Conservation (phyloP, 2,888 invertebrate genomes). For the Andricus curvator region DNA sequence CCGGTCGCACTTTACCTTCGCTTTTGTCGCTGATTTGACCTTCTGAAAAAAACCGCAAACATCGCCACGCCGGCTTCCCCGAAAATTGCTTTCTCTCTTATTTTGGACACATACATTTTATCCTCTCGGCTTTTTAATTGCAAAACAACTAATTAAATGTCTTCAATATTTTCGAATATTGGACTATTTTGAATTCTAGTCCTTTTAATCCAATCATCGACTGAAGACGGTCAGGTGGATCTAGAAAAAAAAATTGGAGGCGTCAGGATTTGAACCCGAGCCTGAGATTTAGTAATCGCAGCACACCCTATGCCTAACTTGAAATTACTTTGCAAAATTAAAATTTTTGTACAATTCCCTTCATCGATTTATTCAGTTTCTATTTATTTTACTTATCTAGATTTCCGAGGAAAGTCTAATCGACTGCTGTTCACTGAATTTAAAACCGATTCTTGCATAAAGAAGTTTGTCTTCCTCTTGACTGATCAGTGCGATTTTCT, state of each 20-base stretch:
- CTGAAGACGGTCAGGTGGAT: too few relatives aligned
- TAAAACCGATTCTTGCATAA: slow-evolving; percentile 15
- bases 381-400: neutral
- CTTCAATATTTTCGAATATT: too few relatives aligned
- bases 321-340: too few relatives aligned
- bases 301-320: too few relatives aligned
- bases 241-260: too few relatives aligned
- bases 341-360: neutral
- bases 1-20: slow-evolving; percentile 63
- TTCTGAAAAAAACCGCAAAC: slow-evolving; percentile 43
- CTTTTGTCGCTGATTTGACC: slow-evolving; percentile 55
- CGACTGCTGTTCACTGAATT: slow-evolving; percentile 26
- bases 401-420: slow-evolving; percentile 20
- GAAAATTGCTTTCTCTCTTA: slow-evolving; percentile 44
- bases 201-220: too few relatives aligned
- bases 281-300: too few relatives aligned
- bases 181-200: too few relatives aligned
- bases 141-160: too few relatives aligned
- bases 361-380: neutral
- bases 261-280: too few relatives aligned
- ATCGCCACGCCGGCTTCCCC: slow-evolving; percentile 27
- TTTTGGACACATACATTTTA: neutral
- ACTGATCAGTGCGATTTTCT: slow-evolving; percentile 30
- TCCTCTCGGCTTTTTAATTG: neutral
- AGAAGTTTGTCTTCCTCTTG: slow-evolving; percentile 29